Base-by-base conservation (phyloP, 2,888 invertebrate genomes). In the Nineta flava region DNA sequence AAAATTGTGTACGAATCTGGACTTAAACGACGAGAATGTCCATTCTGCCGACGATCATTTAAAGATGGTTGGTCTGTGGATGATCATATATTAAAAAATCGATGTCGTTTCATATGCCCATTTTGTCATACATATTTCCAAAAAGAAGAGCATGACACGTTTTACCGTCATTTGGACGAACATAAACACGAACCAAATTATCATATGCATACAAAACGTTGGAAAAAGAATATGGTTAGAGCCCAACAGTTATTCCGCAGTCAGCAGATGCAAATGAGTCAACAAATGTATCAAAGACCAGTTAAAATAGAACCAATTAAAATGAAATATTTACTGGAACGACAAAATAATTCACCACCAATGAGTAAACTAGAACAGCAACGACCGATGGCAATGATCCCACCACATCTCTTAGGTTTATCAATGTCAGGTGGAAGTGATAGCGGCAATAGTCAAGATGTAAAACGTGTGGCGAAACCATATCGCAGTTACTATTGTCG, bases 101-200 rank as follows among this genome's bases (percentile, higher is more conserved):
- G 44, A 15, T 49, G 49, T 49, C 17, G 26, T n/a, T 21, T 26
- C 12, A 44, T 49, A 4, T 49, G 49, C n/a, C 15, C 15, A 35
- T 49, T 49, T 35, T 49, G 49, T 35, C 16, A 49, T 12, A n/a
- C 15, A 21, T 34, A 44, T 35, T 49, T 44, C 17, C 12, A 21
- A n/a, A 43, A 38, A 49, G 35, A 40, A 2, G 45, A 49, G n/a
- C 19, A 15, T 21, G 38, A 38, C 9, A n/a, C 35, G 3, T 49
- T 42, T 17, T 49, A 38, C 12, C 31, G 31, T 13, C 49, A 49
- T 44, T n/a, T 49, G 5, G 31, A 34, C 12, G 31, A 26, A 15
- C 49, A 49, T 44, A 43, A 45, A 35, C 19, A 32, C 17, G 45
- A 45, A 26, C 41, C 48, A 10, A 26, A 48, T 2, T 48, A 41